Percentiles rank a stretch among this genome's conserved stretches.
Evolutionary conservation across 2,888 invertebrate species (phyloP).

Genomic region (Eledona agricola): DNA sequence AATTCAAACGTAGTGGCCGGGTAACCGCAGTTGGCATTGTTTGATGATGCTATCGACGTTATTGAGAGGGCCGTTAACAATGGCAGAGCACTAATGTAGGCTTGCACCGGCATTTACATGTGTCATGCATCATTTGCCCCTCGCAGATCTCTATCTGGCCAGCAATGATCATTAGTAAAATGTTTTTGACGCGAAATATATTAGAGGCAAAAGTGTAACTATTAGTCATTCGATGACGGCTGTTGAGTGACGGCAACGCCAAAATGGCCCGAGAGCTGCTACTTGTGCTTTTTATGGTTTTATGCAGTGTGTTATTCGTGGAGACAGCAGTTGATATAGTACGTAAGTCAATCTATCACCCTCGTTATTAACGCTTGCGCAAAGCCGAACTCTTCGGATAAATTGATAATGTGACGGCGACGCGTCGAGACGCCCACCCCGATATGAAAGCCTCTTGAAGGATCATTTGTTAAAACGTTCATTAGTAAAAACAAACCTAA

Average conservation of each 20-base stretch:
- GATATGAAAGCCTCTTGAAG: conserved; percentile 45
- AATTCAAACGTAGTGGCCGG: conserved; percentile 56
- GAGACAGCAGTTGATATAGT: conserved; percentile 49
- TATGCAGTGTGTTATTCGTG: conserved; percentile 49
- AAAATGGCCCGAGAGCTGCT: conserved; percentile 43
- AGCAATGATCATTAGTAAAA: conserved; percentile 56
- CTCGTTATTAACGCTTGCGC: conserved; percentile 47
- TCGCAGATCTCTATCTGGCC: conserved; percentile 48
- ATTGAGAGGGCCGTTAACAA: conserved; percentile 58
- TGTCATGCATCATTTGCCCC: conserved; percentile 53
- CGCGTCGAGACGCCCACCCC: conserved; percentile 35
- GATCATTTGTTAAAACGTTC: conserved; percentile 51
- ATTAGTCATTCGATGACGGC: conserved; percentile 55
- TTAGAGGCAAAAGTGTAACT: conserved; percentile 51
- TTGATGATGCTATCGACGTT: conserved; percentile 59
- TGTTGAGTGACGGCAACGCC: conserved; percentile 44
- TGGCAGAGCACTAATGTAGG: conserved; percentile 52
- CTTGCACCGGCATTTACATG: conserved; percentile 52
- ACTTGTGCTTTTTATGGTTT: conserved; percentile 52
- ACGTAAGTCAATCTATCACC: conserved; percentile 54
- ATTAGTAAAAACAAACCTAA: conserved; percentile 49
- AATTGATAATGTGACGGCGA: conserved; percentile 48
- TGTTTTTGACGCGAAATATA: conserved; percentile 57
- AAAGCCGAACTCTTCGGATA: conserved; percentile 39
- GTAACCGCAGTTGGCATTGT: conserved; percentile 59